Evolutionary conservation across 2,113 vertebrate species (phyloP), one percentile per base, ranked within the genome.

Genomic region (Oceanites oceanicus): DNA sequence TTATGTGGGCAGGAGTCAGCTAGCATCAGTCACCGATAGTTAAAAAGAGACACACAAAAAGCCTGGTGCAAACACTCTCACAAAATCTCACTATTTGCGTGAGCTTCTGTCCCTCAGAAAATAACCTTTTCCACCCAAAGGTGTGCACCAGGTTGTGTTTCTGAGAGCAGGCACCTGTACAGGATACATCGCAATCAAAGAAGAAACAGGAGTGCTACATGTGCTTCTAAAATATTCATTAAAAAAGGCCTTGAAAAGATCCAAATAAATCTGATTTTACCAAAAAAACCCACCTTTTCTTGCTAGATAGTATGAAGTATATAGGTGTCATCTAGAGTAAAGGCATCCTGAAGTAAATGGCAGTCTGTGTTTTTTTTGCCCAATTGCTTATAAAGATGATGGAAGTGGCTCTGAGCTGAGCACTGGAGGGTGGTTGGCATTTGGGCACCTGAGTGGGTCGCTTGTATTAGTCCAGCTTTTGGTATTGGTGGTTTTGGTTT

Each of bases 211-310:
- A 26, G 21, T 40, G 17, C 23, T 68, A 0, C 10, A 5, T 73
- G 42, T 52, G 10, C 20, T 74, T 73, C 49, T 71, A 32, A 76
- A 84, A 42, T 21, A 45, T 8, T 59, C 1, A 4, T 55, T 73
- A 0, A 21, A 38, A 72, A 38, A 53, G 8, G 2, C 10, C 21
- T 30, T 20, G 26, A 27, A 71, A 90, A 76, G 9, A 66, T 21
- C 19, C 4, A 87, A 78, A 52, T 44, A 59, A 38, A 55, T 56
- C 6, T 1, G 5, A 10, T 50, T 74, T 74, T 44, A 49, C 4
- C 2, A 58, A 26, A 44, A 14, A 4, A 0, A 3, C 15, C 15
- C 5, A 22, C 9, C 6, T 42, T 36, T 67, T 49, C 14, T n/a
- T 30, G 19, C 15, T 75, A 38, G n/a, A 9, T 26, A n/a, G 25